Evolutionary conservation across 1,140 invertebrate species (phyloP).

Genomic region (Atta cephalotes): DNA sequence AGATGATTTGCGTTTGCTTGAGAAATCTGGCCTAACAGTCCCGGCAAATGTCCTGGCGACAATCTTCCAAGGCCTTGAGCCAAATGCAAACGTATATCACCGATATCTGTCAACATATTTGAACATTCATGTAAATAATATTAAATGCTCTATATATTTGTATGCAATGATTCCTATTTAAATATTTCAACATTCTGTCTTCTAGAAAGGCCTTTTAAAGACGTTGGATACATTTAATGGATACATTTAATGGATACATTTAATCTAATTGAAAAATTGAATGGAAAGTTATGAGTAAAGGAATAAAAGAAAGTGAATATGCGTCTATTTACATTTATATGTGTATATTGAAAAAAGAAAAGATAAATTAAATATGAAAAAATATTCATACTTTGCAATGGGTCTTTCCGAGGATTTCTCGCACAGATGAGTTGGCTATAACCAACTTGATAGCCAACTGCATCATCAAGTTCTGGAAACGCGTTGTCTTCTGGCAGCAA

Average conservation of each 20-base stretch:
- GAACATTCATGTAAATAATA: background rate
- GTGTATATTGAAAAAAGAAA: background rate
- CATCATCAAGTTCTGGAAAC: slow-evolving; percentile 94
- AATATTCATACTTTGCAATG: slow-evolving; percentile 87
- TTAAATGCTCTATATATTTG: background rate
- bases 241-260: slow-evolving; percentile 9
- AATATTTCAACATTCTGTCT: slow-evolving; percentile 14
- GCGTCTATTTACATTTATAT: background rate
- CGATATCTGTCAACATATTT: slow-evolving; percentile 80
- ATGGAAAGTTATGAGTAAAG: background rate
- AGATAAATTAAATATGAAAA: background rate
- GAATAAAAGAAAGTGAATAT: background rate
- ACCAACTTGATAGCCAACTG: slow-evolving; percentile 94
- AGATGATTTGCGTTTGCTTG: slow-evolving; percentile 82
- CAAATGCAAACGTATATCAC: slow-evolving; percentile 90
- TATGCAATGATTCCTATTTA: background rate
- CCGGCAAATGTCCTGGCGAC: slow-evolving; percentile 87
- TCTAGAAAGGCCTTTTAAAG: slow-evolving; percentile 39
- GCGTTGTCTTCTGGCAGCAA: slow-evolving; percentile 93
- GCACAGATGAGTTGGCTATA: slow-evolving; percentile 96
- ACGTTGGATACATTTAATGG: background rate
- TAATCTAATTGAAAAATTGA: slow-evolving; percentile 5
- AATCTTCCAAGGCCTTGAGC: slow-evolving; percentile 90
- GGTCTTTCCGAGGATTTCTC: slow-evolving; percentile 91
- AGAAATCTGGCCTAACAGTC: slow-evolving; percentile 87